Base-by-base conservation (phyloP, 1,140 invertebrate species). In the Aphis gossypii region DNA sequence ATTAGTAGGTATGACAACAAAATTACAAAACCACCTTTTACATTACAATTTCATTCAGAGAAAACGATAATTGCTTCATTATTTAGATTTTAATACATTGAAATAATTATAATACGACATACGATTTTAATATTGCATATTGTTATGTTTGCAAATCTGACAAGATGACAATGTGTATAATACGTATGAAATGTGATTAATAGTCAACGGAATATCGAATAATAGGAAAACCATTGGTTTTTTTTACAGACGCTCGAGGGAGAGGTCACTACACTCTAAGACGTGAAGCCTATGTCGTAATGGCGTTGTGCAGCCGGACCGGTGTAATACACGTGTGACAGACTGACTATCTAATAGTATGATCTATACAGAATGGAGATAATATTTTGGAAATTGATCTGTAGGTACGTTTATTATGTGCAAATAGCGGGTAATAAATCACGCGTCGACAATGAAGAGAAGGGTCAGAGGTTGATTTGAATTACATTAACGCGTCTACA, bases 371-470 rank as follows among this genome's bases (percentile, higher is more conserved):
- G 38, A 90, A 41, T 44, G 14, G 38, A 56, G 38, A 44, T 60
- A 90, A 60, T 90, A 60, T 60, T 60, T 90, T 46, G 48, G 35
- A 41, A 41, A 60, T 90, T 38, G 54, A 41, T 60, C 51, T 18
- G 54, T 23, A 44, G 84, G 44, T 48, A n/a, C 25, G 48, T 90
- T 41, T 44, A 3, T 90, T 60, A 41, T 90, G 88, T 44, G 88
- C 35, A 90, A 90, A 90, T 25, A 41, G 25, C 23, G 23, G 88
- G 44, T 44, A 38, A 90, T 90, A 90, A 60, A 90, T 90, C 44
- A 88, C 87, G 48, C 21, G 30, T 88, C 35, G 54, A 90, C 54
- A 90, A 90, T 60, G 54, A 90, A 41, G 51, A 51, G 25, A 44
- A 60, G 23, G 88, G 88, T 90, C 38, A 60, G 35, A 90, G 88